A percentile compares a stretch with the other conserved stretches of the same genome.
These are phyloP conservation scores for Takifugu rubripes DNA, from an alignment of 2,797 vertebrate genomes.

Conservation along the genomic window DNA sequence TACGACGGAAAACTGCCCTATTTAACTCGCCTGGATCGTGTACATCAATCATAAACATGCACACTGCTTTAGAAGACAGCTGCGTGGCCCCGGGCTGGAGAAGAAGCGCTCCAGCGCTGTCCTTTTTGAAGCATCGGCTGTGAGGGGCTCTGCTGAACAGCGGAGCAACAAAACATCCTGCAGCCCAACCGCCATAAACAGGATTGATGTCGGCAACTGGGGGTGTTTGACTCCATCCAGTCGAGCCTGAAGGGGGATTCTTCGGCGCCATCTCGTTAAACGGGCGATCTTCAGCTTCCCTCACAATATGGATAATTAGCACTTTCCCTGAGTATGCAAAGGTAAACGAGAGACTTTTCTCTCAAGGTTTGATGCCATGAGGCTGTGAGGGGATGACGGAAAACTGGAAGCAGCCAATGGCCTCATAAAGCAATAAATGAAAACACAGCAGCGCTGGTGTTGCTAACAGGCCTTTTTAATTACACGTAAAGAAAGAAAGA, in stretches of 20 bases:
- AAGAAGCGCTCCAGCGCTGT: slow-evolving; percentile 51
- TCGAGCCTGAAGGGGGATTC: slow-evolving; percentile 68
- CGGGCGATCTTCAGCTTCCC: slow-evolving; percentile 44
- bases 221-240: slow-evolving; percentile 75
- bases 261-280: too few relatives aligned
- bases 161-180: slow-evolving; percentile 72
- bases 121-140: slow-evolving; percentile 55
- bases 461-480: too few relatives aligned
- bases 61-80: slow-evolving; percentile 56
- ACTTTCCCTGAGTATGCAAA: too few relatives aligned
- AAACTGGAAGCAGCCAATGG: too few relatives aligned
- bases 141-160: slow-evolving; percentile 65
- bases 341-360: too few relatives aligned
- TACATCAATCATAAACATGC: slow-evolving; percentile 65
- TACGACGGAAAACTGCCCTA: slow-evolving; percentile 1
- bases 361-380: too few relatives aligned
- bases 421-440: too few relatives aligned
- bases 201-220: slow-evolving; percentile 77
- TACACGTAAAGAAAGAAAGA: too few relatives aligned
- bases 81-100: slow-evolving; percentile 54
- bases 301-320: too few relatives aligned
- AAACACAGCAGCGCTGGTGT: too few relatives aligned
- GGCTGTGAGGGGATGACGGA: too few relatives aligned
- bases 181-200: slow-evolving; percentile 74
- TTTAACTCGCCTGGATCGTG: slow-evolving; percentile 36